Evolutionary conservation across 2,797 vertebrate species (phyloP).

Genomic region (Sebastes aleutianus): DNA sequence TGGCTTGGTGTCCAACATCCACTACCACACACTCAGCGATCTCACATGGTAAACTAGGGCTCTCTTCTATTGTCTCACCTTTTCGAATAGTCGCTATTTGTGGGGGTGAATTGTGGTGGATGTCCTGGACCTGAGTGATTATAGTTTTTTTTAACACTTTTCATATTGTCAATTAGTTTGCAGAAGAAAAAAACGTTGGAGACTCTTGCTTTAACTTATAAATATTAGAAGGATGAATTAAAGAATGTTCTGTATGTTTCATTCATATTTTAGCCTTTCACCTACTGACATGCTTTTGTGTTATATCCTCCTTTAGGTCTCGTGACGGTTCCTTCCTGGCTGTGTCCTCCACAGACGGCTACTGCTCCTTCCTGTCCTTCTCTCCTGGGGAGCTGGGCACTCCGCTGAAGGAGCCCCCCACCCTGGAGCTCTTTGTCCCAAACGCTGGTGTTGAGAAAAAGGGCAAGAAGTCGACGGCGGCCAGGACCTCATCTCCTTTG

Average conservation of each 20-base stretch:
- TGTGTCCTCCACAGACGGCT: constrained; percentile 97
- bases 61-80: not conserved
- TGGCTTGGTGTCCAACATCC: constrained; percentile 93
- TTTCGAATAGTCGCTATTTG: no score
- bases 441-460: constrained; percentile 85
- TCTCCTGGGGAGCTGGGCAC: constrained; percentile 90
- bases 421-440: constrained; percentile 79
- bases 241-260: not conserved
- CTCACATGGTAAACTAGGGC: constrained; percentile 87
- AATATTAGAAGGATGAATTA: not conserved
- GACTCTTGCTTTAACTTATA: not conserved
- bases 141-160: no score
- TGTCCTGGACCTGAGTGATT: no score
- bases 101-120: no score
- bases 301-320: constrained; percentile 83
- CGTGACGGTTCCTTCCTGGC: constrained; percentile 92
- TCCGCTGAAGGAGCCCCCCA: constrained; percentile 90
- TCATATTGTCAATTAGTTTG: no score
- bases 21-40: constrained; percentile 98
- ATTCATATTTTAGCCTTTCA: not conserved
- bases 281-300: not conserved
- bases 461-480: constrained; percentile 81
- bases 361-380: constrained; percentile 97
- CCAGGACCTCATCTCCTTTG: constrained; percentile 78
- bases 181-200: no score